phyloP scores from a whole-genome alignment of 2,113 vertebrate species.

The Anguilla japonica region DNA sequence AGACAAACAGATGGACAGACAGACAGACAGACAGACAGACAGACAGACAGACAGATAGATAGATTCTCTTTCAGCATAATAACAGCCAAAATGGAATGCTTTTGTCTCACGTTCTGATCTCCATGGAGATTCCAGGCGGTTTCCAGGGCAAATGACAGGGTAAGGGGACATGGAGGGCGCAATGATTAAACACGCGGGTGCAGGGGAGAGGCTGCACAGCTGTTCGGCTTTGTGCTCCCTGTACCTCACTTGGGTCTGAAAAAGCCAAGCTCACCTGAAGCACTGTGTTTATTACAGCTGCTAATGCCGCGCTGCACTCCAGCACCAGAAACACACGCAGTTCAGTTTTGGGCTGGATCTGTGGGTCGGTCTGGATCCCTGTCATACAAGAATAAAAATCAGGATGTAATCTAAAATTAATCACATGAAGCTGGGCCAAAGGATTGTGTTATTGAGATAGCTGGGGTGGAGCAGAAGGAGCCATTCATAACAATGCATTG shows the following conservation, averaged over 20 bases:
- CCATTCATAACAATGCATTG: neutral
- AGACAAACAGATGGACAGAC: neutral
- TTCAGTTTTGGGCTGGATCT: neutral
- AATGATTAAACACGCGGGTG: conserved; percentile 1
- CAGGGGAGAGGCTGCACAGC: conserved; percentile 17
- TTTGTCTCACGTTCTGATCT: neutral
- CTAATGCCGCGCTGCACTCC: neutral
- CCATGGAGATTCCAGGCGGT: conserved; percentile 16
- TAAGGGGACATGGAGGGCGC: neutral
- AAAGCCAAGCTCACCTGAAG: neutral
- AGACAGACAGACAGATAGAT: neutral
- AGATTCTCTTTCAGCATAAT: neutral
- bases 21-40: neutral
- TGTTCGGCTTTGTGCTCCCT: conserved; percentile 4
- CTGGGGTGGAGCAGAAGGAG: neutral
- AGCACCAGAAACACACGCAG: neutral
- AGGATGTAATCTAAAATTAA: no score
- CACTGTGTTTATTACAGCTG: neutral
- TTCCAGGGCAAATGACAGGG: neutral
- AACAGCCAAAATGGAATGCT: neutral
- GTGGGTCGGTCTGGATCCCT: neutral
- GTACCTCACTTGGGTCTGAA: neutral
- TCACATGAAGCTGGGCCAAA: no score
- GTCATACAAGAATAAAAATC: no score
- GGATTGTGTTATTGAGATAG: neutral